Conservation (phyloP, 2,888 invertebrate genomes). For the Idaea dimidiata region DNA sequence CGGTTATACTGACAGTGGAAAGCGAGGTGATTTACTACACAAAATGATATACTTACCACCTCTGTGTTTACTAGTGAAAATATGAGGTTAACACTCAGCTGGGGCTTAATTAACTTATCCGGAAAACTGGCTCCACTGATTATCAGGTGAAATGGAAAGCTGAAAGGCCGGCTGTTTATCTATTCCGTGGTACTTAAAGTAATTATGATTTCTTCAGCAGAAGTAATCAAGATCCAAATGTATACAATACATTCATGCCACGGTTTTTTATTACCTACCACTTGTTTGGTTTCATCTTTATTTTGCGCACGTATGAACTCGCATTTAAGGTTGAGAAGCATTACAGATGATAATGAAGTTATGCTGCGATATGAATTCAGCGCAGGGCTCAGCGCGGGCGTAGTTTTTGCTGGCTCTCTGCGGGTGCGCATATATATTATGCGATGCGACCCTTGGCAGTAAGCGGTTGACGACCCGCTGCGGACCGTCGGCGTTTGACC, state of each 20-base stretch:
- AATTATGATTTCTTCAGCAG: neutral
- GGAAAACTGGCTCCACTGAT: constrained; percentile 36
- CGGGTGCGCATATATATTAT: constrained; percentile 60
- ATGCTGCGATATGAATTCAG: constrained; percentile 50
- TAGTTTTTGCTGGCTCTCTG: constrained; percentile 53
- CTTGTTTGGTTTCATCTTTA: constrained; percentile 14
- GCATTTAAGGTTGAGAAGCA: constrained; percentile 18
- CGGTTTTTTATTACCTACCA: neutral
- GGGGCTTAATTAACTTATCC: constrained; percentile 42
- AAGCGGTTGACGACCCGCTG: constrained; percentile 59
- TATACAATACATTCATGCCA: neutral
- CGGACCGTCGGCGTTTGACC: constrained; percentile 61
- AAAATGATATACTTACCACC: constrained; percentile 29
- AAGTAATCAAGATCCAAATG: neutral
- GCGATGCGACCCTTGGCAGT: constrained; percentile 42
- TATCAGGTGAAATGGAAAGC: constrained; percentile 20
- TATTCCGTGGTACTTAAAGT: neutral
- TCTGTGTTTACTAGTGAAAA: constrained; percentile 44
- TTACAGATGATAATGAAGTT: constrained; percentile 39
- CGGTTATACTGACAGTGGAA: constrained; percentile 19
- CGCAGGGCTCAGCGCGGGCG: constrained; percentile 36
- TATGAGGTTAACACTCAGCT: constrained; percentile 32
- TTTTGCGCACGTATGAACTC: constrained; percentile 28
- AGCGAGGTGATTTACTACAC: constrained; percentile 26
- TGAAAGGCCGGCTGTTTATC: constrained; percentile 1